Conservation (phyloP, 2,797 vertebrate genomes). For the Synanceia verrucosa region DNA sequence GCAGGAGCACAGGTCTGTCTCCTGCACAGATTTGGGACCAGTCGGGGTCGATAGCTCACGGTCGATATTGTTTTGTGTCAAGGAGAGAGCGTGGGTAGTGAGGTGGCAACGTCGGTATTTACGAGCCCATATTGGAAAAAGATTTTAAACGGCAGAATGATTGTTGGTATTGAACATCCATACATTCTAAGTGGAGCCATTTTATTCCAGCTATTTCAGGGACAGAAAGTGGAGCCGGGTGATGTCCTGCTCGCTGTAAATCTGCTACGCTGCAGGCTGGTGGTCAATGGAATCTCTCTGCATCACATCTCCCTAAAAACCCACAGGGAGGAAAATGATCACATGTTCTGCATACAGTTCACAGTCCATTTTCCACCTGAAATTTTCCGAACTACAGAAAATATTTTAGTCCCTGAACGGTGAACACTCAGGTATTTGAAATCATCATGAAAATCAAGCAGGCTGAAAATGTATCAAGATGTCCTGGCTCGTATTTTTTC, state of each 20-base stretch:
- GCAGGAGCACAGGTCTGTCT: conserved; percentile 50
- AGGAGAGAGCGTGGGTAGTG: conserved; percentile 9
- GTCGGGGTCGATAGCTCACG: conserved; percentile 55
- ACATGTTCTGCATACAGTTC: conserved; percentile 5
- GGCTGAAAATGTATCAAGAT: conserved; percentile 29
- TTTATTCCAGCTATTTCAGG: conserved; percentile 41
- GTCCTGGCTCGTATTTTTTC: conserved; percentile 3
- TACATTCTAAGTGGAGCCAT: conserved; percentile 49
- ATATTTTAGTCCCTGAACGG: conserved; percentile 11
- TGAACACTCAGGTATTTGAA: conserved; percentile 31
- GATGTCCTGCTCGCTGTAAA: conserved; percentile 40
- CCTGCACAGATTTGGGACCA: conserved; percentile 54
- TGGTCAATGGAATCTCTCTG: conserved; percentile 14
- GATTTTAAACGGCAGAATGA: conserved; percentile 61
- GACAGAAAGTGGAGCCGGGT: conserved; percentile 28
- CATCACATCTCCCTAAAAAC: conserved; percentile 26
- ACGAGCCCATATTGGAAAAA: conserved; percentile 55
- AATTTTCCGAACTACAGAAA: conserved; percentile 6
- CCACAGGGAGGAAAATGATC: conserved; percentile 31
- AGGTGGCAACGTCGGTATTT: conserved; percentile 48
- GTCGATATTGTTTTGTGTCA: conserved; percentile 72
- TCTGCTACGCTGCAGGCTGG: conserved; percentile 29
- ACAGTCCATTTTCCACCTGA: not conserved
- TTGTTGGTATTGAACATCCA: conserved; percentile 59
- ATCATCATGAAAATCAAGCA: conserved; percentile 37